Percentiles rank a stretch among this genome's conserved stretches.
phyloP scores from a whole-genome alignment of 2,888 invertebrate species.

The Dorcus hopei region DNA sequence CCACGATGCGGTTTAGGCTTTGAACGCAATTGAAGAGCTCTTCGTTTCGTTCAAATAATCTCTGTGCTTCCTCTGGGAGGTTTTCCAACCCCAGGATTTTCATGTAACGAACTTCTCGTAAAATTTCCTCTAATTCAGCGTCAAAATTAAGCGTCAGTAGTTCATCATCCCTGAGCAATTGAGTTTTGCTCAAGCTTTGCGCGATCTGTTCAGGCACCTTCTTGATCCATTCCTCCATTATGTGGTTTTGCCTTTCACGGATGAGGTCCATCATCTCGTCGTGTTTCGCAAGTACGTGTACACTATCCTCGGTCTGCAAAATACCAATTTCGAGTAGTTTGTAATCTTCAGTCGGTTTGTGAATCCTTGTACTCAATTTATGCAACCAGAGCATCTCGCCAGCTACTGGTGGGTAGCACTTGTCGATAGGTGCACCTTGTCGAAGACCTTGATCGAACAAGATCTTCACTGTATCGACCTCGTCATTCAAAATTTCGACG shows the following conservation, averaged over 20 bases:
- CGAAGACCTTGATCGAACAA: conserved; percentile 59
- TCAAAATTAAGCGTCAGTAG: conserved; percentile 67
- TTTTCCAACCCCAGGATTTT: conserved; percentile 50
- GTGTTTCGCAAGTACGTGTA: conserved; percentile 57
- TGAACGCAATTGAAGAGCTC: conserved; percentile 55
- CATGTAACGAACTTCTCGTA: conserved; percentile 82
- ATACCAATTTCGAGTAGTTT: conserved; percentile 65
- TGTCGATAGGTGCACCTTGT: conserved; percentile 56
- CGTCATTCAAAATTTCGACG: conserved; percentile 62
- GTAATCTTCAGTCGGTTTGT: conserved; percentile 59
- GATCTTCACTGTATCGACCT: conserved; percentile 65
- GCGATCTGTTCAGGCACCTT: conserved; percentile 65
- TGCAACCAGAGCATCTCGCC: conserved; percentile 68
- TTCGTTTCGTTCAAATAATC: conserved; percentile 67
- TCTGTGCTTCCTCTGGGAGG: conserved; percentile 55
- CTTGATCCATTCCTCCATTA: conserved; percentile 68
- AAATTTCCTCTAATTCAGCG: conserved; percentile 63
- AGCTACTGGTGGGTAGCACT: conserved; percentile 72
- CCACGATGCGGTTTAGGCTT: conserved; percentile 57
- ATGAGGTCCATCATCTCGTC: conserved; percentile 66
- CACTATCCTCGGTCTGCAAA: conserved; percentile 53
- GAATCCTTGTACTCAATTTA: conserved; percentile 62
- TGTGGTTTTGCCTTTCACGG: conserved; percentile 57
- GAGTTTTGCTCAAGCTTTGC: conserved; percentile 58
- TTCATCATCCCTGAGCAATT: conserved; percentile 57